phyloP scores from a whole-genome alignment of 2,888 invertebrate genomes.

The Rotaria magnacalcarata region DNA sequence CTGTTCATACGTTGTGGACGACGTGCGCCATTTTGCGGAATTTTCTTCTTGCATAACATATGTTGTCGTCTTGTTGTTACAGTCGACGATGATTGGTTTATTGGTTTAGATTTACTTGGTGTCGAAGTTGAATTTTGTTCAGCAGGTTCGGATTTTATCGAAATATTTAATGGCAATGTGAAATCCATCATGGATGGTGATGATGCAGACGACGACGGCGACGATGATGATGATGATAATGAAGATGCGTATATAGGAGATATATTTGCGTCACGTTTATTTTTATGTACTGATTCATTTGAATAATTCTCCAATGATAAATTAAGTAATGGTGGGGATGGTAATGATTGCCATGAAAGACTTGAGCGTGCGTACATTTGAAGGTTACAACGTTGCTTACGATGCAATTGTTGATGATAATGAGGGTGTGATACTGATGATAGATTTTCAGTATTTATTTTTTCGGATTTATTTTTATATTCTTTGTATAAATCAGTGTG shows the following conservation, averaged over 20 bases:
- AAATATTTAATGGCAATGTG: neutral
- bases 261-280: neutral
- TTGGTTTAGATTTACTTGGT: neutral
- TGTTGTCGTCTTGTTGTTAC: neutral
- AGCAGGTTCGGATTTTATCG: neutral
- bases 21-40: neutral
- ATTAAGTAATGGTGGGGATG: neutral
- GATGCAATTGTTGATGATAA: neutral
- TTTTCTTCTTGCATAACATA: neutral
- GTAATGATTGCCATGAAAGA: neutral
- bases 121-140: neutral
- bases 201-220: neutral
- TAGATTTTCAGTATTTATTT: neutral
- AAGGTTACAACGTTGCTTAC: constrained; percentile 7
- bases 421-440: neutral
- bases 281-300: neutral
- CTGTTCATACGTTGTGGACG: neutral
- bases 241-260: neutral
- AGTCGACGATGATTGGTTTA: neutral
- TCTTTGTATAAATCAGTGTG: neutral
- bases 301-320: neutral
- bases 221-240: neutral
- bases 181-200: neutral
- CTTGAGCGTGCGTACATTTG: neutral
- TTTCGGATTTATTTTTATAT: neutral